Base-by-base conservation (phyloP, 2,113 vertebrate species). In the Stegastes partitus region DNA sequence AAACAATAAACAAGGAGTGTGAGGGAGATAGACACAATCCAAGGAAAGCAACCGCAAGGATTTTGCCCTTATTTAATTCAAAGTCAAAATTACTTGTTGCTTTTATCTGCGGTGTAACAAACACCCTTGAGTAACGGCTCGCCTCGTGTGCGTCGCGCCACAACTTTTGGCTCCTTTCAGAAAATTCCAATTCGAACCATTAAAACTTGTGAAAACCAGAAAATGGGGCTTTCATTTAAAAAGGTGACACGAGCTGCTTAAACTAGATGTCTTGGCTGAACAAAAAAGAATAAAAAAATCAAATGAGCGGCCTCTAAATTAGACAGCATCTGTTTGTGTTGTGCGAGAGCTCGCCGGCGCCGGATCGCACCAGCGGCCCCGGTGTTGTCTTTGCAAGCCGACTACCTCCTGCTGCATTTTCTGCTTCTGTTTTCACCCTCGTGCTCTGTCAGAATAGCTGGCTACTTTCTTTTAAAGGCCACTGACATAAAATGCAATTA, bases 261-360 rank as follows among this genome's bases (percentile, higher is more conserved):
- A 66, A 66, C 31, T 18, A 5, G 28, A 7, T 44, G 65, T 22
- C 31, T 42, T 18, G 28, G 28, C 11, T 61, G n/a, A 47, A 67
- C 53, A 63, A 47, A 53, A 54, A 26, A 61, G 42, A 54, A 3
- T 47, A 47, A 67, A 54, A 28, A 67, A 50, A 55, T 47, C 15
- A 34, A 70, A 26, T 11, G 37, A 61, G 25, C 18, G 3, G 19
- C 22, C 61, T 72, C 37, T 59, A 67, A 72, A 56, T 50, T 45
- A 66, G 37, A n/a, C 5, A 45, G 25, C 18, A 59, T 78, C 10
- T 23, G 23, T 83, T 61, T 75, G 66, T 67, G 55, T 7, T 11
- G 3, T 8, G 39, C 50, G 45, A 34, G 8, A 34, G 8, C 26
- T 71, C n/a, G 25, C 7, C 22, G 28, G 1, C 22, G 3, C 44